phyloP scores from a whole-genome alignment of 2,888 invertebrate genomes.

The Thecocarcelia acutangulata region DNA sequence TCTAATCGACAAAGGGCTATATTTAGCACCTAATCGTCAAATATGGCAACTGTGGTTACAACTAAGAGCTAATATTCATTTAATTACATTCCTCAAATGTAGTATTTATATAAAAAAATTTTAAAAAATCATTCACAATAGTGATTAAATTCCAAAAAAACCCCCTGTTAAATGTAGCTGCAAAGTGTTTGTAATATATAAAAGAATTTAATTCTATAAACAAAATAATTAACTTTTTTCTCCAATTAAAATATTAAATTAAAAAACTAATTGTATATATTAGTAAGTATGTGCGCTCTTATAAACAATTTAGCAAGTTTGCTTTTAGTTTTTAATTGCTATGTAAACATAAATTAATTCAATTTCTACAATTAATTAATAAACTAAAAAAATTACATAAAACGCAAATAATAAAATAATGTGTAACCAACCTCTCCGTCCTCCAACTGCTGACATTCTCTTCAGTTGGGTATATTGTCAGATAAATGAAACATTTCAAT shows the following conservation, averaged over 20 bases:
- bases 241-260: constrained; percentile 39
- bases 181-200: too few species aligned
- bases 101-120: too few species aligned
- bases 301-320: constrained; percentile 26
- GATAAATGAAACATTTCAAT: constrained; percentile 63
- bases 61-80: too few species aligned
- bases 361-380: constrained; percentile 67
- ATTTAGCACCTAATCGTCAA: too few species aligned
- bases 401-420: constrained; percentile 68
- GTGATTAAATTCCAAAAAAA: too few species aligned
- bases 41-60: too few species aligned
- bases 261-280: background rate
- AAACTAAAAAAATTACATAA: constrained; percentile 53
- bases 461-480: constrained; percentile 23
- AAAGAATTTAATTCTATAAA: constrained; percentile 11
- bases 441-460: background rate
- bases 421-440: constrained; percentile 74
- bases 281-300: background rate
- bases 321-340: constrained; percentile 54
- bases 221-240: constrained; percentile 9
- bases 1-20: too few species aligned
- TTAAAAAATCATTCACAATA: too few species aligned
- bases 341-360: constrained; percentile 67
- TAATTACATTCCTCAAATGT: too few species aligned
- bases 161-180: too few species aligned